Conservation (phyloP, 2,888 invertebrate genomes). For the Phaonia tiefii region DNA sequence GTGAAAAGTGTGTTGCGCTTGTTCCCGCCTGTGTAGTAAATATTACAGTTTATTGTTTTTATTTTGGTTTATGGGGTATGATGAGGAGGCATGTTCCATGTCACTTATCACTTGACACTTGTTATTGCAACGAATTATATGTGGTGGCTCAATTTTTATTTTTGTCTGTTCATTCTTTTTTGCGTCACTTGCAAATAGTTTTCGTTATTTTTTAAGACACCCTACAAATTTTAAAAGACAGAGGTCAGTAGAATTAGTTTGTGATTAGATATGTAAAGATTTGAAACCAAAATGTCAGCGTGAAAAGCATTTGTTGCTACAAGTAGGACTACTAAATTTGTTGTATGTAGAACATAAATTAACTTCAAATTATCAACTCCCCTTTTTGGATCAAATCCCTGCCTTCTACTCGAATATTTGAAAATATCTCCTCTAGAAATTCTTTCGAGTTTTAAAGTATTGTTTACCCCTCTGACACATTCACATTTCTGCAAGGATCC, state of each 20-base stretch:
- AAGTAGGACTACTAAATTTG: no score
- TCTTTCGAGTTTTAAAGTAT: constrained; percentile 5
- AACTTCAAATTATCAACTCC: no score
- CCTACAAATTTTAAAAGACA: no score
- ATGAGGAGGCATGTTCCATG: constrained; percentile 75
- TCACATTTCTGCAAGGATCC: constrained; percentile 25
- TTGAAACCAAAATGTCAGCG: no score
- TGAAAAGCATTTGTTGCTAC: no score
- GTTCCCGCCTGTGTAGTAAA: constrained; percentile 11
- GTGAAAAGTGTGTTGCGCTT: constrained; percentile 10
- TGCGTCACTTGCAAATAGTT: constrained; percentile 65
- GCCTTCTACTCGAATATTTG: no score
- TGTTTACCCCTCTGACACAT: not conserved
- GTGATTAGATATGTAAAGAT: no score
- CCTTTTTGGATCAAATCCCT: no score
- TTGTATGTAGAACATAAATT: no score
- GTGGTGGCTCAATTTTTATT: constrained; percentile 63
- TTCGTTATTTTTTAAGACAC: constrained; percentile 28
- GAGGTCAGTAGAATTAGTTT: no score
- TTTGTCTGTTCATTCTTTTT: constrained; percentile 51
- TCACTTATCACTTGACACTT: constrained; percentile 79
- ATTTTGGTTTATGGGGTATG: not conserved
- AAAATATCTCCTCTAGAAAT: not conserved
- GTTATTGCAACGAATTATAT: constrained; percentile 67
- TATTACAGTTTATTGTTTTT: constrained; percentile 39